Percentiles rank a stretch among this genome's conserved stretches.
phyloP scores from a whole-genome alignment of 1,140 invertebrate genomes.

The Harpegnathos saltator region DNA sequence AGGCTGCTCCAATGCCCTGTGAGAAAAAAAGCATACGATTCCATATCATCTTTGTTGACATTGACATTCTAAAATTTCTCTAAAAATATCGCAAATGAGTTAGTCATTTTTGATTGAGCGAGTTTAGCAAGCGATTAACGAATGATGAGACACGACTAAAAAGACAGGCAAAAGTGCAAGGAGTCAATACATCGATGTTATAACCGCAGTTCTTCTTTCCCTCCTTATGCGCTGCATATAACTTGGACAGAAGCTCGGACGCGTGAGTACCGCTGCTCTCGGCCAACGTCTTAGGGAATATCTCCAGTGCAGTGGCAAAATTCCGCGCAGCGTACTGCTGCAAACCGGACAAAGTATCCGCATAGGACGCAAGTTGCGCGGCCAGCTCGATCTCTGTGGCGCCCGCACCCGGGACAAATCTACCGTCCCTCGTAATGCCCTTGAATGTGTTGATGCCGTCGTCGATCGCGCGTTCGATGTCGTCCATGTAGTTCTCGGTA shows the following conservation, averaged over 20 bases:
- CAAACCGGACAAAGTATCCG: conserved; percentile 96
- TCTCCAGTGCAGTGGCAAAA: conserved; percentile 96
- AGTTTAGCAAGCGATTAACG: no score
- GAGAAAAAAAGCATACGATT: conserved; percentile 70
- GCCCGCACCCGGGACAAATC: conserved; percentile 97
- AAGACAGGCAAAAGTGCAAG: no score
- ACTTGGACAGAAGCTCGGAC: conserved; percentile 95
- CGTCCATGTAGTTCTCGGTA: conserved; percentile 99
- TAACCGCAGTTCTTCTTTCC: conserved; percentile 94
- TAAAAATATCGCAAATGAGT: conserved; percentile 18
- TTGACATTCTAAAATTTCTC: neutral
- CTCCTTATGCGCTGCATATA: conserved; percentile 96
- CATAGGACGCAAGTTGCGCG: conserved; percentile 93
- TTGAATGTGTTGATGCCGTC: conserved; percentile 99
- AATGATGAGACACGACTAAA: no score
- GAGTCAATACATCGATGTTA: conserved; percentile 91
- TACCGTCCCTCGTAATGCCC: conserved; percentile 89
- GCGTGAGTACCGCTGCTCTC: conserved; percentile 97
- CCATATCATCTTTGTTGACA: neutral
- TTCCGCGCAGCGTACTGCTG: conserved; percentile 99
- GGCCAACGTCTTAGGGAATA: conserved; percentile 96
- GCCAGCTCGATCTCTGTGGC: conserved; percentile 98
- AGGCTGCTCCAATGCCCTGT: conserved; percentile 87
- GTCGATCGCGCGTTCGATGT: conserved; percentile 98
- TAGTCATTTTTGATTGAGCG: no score